A percentile compares a stretch with the other conserved stretches of the same genome.
These are phyloP conservation scores for Drosophila subsilvestris DNA, from an alignment of 2,888 invertebrate species.

Conservation along the genomic window DNA sequence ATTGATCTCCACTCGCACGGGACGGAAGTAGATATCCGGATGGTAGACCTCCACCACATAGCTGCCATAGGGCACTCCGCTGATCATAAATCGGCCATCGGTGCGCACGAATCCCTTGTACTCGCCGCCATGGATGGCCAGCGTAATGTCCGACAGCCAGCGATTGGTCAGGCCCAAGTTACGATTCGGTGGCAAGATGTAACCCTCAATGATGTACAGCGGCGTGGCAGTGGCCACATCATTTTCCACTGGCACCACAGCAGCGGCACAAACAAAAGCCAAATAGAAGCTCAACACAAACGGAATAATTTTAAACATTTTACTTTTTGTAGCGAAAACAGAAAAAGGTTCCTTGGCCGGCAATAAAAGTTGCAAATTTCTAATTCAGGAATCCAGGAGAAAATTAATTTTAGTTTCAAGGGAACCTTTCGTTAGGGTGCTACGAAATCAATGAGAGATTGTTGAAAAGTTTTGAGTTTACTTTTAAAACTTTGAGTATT, in stretches of 20 bases:
- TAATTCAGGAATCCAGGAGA: background rate
- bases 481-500: background rate
- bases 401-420: background rate
- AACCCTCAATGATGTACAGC: slow-evolving; percentile 45
- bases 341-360: background rate
- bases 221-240: background rate
- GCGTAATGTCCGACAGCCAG: slow-evolving; percentile 80
- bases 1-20: slow-evolving; percentile 95
- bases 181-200: slow-evolving; percentile 21
- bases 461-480: background rate
- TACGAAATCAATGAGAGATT: background rate
- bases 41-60: slow-evolving; percentile 96
- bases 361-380: background rate
- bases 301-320: slow-evolving; percentile 47
- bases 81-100: slow-evolving; percentile 95
- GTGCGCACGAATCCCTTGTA: slow-evolving; percentile 93
- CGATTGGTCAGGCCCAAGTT: background rate
- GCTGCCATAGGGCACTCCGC: slow-evolving; percentile 94
- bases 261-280: background rate
- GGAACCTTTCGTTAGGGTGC: background rate
- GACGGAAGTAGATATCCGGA: slow-evolving; percentile 95
- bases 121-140: slow-evolving; percentile 95
- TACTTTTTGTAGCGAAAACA: too few species aligned
- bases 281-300: slow-evolving; percentile 9
- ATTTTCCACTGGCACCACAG: background rate